A percentile compares a stretch with the other conserved stretches of the same genome.
Conservation (phyloP, 2,888 invertebrate species). For the Morpho achilles region DNA sequence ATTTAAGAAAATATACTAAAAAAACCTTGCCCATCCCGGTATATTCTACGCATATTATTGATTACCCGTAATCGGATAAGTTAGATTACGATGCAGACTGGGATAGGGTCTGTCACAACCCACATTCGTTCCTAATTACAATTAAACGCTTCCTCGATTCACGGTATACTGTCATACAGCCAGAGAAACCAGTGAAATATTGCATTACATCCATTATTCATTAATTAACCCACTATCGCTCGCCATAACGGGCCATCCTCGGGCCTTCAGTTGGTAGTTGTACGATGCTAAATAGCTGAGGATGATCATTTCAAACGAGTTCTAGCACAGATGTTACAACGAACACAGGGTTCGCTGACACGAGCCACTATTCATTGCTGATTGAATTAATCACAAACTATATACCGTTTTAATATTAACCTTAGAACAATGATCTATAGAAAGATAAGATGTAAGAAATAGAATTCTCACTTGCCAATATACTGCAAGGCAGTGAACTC, state of each 20-base stretch:
- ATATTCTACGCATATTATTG: too few species aligned
- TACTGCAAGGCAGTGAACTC: too few species aligned
- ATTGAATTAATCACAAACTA: too few species aligned
- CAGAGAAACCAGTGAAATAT: constrained; percentile 60
- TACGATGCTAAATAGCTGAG: constrained; percentile 31
- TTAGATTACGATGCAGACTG: too few species aligned
- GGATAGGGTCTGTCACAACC: constrained; percentile 13
- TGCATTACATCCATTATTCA: constrained; percentile 64
- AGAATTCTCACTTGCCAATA: too few species aligned
- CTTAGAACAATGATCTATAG: too few species aligned
- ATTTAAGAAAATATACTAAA: too few species aligned
- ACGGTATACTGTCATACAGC: constrained; percentile 31
- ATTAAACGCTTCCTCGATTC: constrained; percentile 37
- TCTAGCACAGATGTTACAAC: constrained; percentile 14
- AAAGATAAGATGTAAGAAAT: too few species aligned
- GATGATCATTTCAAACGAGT: constrained; percentile 26
- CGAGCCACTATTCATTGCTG: not conserved
- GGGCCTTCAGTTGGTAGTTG: constrained; percentile 32
- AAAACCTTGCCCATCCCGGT: too few species aligned
- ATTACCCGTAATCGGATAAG: too few species aligned
- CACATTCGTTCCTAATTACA: constrained; percentile 33
- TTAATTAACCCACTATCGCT: constrained; percentile 62
- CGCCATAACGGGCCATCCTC: constrained; percentile 49
- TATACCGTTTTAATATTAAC: too few species aligned
- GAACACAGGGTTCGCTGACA: constrained; percentile 15